Percentiles rank a stretch among this genome's conserved stretches.
phyloP scores from a whole-genome alignment of 2,113 vertebrate species.

The Oreotrochilus melanogaster region DNA sequence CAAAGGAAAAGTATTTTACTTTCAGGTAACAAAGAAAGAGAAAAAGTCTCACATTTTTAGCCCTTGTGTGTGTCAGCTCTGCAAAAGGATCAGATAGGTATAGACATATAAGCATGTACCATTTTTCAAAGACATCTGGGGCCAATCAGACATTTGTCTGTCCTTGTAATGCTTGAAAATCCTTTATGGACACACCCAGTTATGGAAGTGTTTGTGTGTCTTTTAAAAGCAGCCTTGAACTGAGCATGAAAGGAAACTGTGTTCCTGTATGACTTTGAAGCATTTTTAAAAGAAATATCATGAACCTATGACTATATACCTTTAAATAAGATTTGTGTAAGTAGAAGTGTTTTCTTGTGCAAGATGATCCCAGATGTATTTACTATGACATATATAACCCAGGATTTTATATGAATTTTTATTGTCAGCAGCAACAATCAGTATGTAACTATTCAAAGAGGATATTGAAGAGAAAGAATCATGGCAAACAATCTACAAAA shows the following conservation, averaged over 20 bases:
- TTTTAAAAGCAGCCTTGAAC: background rate
- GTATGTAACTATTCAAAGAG: slow-evolving; percentile 6
- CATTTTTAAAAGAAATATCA: background rate
- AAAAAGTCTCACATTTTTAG: background rate
- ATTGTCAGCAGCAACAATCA: background rate
- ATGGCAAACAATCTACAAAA: slow-evolving; percentile 25
- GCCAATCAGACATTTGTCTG: background rate
- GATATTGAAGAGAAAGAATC: slow-evolving; percentile 20
- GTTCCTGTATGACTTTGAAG: background rate
- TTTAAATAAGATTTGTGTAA: background rate
- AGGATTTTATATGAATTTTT: background rate
- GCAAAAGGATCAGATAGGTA: background rate
- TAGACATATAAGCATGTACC: background rate
- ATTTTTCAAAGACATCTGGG: background rate
- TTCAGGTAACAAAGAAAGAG: background rate
- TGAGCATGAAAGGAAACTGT: background rate
- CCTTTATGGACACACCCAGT: background rate
- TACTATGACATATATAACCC: background rate
- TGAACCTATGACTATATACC: background rate
- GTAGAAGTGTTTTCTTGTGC: background rate
- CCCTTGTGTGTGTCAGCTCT: background rate
- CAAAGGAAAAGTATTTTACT: background rate
- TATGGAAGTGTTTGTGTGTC: background rate
- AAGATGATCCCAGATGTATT: background rate
- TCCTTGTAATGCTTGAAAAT: background rate